A percentile compares a stretch with the other conserved stretches of the same genome.
Conservation (phyloP, 37 sponge, comb jelly and placozoan species). For the Beroe forskalii region DNA sequence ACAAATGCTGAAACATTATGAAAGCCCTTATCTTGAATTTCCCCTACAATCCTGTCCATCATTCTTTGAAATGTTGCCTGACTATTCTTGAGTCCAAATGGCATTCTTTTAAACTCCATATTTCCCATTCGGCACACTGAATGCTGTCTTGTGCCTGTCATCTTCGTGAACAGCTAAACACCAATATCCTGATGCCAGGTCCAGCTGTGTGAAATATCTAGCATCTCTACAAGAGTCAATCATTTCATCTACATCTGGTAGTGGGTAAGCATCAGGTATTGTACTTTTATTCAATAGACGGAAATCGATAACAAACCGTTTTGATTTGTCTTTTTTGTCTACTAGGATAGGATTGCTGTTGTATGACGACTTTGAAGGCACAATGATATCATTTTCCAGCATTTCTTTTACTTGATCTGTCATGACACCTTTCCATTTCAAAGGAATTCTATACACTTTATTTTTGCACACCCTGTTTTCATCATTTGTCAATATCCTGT, state of each 20-base stretch:
- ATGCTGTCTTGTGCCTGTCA: slow-evolving; percentile 67
- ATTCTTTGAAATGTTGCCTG: slow-evolving; percentile 68
- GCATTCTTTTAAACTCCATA: slow-evolving; percentile 66
- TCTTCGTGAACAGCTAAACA: slow-evolving; percentile 50
- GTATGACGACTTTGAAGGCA: neutral
- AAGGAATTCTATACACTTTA: neutral
- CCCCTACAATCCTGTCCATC: slow-evolving; percentile 55
- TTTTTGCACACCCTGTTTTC: no score
- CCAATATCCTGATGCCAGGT: slow-evolving; percentile 68
- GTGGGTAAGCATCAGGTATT: neutral
- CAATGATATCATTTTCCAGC: neutral
- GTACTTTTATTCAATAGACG: neutral
- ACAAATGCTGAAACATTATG: slow-evolving; percentile 50
- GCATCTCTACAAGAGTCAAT: slow-evolving; percentile 4
- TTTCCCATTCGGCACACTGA: slow-evolving; percentile 60
- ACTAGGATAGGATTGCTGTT: neutral
- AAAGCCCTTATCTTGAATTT: neutral
- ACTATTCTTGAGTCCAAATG: slow-evolving; percentile 65
- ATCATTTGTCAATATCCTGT: no score
- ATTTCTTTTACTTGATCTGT: neutral
- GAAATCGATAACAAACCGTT: neutral
- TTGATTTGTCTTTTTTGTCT: neutral
- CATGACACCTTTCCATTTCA: neutral
- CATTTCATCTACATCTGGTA: slow-evolving; percentile 55
- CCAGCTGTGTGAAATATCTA: slow-evolving; percentile 64